Percentiles rank a stretch among this genome's conserved stretches.
phyloP scores from a whole-genome alignment of 2,113 vertebrate species.

The Conger conger region DNA sequence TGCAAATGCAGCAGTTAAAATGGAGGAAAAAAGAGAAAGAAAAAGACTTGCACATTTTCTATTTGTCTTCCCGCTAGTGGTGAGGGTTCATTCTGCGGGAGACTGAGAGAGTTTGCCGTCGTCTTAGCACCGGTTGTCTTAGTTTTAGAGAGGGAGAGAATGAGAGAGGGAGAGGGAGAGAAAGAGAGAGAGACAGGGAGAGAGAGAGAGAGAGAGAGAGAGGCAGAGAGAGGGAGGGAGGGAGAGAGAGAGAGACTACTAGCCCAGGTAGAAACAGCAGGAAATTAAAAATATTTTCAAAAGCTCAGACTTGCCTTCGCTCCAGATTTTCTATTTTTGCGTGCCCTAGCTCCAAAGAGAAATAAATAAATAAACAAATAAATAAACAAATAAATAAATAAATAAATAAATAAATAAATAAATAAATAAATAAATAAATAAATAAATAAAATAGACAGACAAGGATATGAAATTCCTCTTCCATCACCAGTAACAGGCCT shows the following conservation, averaged over 20 bases:
- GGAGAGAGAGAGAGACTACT: slow-evolving; percentile 18
- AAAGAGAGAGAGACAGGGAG: neutral
- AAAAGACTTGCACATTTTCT: slow-evolving; percentile 38
- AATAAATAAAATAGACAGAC: slow-evolving; percentile 19
- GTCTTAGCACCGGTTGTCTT: slow-evolving; percentile 9
- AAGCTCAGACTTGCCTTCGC: slow-evolving; percentile 33
- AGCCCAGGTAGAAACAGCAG: slow-evolving; percentile 23
- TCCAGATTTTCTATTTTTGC: slow-evolving; percentile 19
- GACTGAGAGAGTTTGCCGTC: slow-evolving; percentile 3
- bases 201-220: neutral
- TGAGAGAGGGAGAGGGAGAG: neutral
- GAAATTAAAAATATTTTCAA: slow-evolving; percentile 49
- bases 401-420: slow-evolving; percentile 3
- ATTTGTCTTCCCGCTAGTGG: slow-evolving; percentile 22
- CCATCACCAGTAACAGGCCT: neutral
- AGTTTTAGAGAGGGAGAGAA: neutral
- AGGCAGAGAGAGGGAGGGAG: neutral
- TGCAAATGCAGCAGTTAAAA: slow-evolving; percentile 76
- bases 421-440: neutral
- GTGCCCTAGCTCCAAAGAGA: slow-evolving; percentile 2
- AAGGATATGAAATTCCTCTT: slow-evolving; percentile 14
- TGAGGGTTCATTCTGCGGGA: slow-evolving; percentile 31
- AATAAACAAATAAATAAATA: slow-evolving; percentile 25
- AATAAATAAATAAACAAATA: neutral
- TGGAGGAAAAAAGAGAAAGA: slow-evolving; percentile 37